Base-by-base conservation (phyloP, 2,113 vertebrate genomes). In the Poeciliopsis prolifica region DNA sequence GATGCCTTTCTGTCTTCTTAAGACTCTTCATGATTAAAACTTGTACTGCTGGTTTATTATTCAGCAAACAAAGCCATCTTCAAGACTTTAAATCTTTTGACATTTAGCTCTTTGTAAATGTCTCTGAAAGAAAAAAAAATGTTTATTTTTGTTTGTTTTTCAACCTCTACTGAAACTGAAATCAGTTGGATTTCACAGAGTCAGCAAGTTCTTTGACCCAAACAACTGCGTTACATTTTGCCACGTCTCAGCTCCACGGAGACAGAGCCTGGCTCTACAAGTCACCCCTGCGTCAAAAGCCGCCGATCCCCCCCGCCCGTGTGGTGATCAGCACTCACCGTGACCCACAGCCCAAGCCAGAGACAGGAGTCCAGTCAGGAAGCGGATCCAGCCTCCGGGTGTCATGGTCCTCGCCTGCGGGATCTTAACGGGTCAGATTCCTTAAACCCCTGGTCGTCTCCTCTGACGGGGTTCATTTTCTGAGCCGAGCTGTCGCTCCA, bases 241-340 rank as follows among this genome's bases (percentile, higher is more conserved):
- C 3, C 37, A 19, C 2, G 11, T 1, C 29, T 22, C 13, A 30
- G 14, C 3, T 30, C 4, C 12, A 51, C 60, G 9, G 28, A 61
- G 24, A 4, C 26, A 24, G 8, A 71, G 0, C 31, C 12, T 31
- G 4, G 24, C 10, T 68, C 66, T 9, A 24, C 6, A 31, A 31
- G 26, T 5, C 0, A 62, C 12, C 33, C 19, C 11, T 7, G 44
- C 19, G 17, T 48, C 29, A 51, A 67, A 74, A 74, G 48, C 33
- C 26, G n/a, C n/a, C 37, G 35, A 54, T 72, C 48, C 1, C 60
- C 51, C 40, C 9, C 14, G 14, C 4, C 8, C 1, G 9, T 22
- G 10, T 26, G 1, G 29, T 13, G 31, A 31, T 65, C 14, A n/a
- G 14, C 73, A 91, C 90, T 90, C 60, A 90, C 88, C 1, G 44